Evolutionary conservation across 2,797 vertebrate genomes (phyloP).

Genomic region (Pangasius mekongensis): DNA sequence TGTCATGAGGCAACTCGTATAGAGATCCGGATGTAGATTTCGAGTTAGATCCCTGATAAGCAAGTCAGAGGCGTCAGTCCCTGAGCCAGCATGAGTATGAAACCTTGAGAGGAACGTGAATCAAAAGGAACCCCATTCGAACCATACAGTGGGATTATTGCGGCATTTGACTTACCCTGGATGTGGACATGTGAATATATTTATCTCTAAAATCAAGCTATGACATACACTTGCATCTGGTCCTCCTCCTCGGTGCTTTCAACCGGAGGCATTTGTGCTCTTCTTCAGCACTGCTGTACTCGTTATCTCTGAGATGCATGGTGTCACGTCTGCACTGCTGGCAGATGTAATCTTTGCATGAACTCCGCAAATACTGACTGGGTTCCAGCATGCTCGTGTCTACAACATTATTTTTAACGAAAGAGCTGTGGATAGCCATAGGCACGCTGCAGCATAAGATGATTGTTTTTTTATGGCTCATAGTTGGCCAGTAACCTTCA

Average conservation of each 20-base stretch:
- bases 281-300: constrained; percentile 8
- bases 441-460: neutral
- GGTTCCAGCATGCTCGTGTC: constrained; percentile 14
- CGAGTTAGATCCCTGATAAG: neutral
- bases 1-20: neutral
- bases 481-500: neutral
- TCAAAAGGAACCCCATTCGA: neutral
- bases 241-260: neutral
- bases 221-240: neutral
- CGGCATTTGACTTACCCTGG: neutral
- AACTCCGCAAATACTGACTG: constrained; percentile 8
- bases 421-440: neutral
- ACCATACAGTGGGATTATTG: neutral
- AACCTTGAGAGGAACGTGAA: neutral
- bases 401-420: neutral
- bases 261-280: neutral
- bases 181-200: neutral
- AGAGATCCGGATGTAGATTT: neutral
- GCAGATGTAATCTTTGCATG: constrained; percentile 31
- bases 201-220: neutral
- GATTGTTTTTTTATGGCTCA: neutral
- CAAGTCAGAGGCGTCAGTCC: neutral
- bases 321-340: constrained; percentile 3
- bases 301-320: constrained; percentile 29
- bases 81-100: neutral